phyloP scores from a whole-genome alignment of 1,140 invertebrate genomes.

The Thaumetopoea pityocampa region DNA sequence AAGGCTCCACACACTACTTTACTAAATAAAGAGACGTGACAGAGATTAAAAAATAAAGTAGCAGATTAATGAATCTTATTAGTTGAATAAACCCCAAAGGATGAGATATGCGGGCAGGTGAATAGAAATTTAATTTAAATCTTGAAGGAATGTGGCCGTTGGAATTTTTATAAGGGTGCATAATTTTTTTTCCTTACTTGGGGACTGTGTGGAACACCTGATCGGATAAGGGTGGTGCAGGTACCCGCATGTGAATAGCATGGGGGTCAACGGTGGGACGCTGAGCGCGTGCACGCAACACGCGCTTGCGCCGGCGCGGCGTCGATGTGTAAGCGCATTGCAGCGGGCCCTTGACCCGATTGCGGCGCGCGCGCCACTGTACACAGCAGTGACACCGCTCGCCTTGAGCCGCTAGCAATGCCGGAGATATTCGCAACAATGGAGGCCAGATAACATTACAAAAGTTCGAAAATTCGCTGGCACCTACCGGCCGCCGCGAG shows the following conservation, averaged over 20 bases:
- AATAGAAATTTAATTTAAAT: constrained; percentile 44
- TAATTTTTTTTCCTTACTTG: constrained; percentile 39
- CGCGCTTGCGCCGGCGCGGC: constrained; percentile 3
- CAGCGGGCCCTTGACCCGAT: constrained; percentile 67
- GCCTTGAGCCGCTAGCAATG: constrained; percentile 72
- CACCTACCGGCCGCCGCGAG: constrained; percentile 50
- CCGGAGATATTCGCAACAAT: constrained; percentile 75
- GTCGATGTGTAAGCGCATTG: constrained; percentile 38
- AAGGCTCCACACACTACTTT: constrained; percentile 3
- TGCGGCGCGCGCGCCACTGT: constrained; percentile 54
- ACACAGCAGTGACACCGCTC: constrained; percentile 73
- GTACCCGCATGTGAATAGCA: constrained; percentile 40
- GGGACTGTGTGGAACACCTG: constrained; percentile 48
- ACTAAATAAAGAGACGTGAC: no score
- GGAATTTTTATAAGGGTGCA: constrained; percentile 42
- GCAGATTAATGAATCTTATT: constrained; percentile 27
- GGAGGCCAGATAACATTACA: constrained; percentile 74
- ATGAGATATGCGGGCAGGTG: constrained; percentile 51
- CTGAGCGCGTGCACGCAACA: no score
- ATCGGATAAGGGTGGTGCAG: constrained; percentile 47
- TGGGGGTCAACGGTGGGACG: constrained; percentile 19
- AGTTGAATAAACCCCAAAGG: constrained; percentile 32
- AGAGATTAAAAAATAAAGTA: constrained; percentile 19
- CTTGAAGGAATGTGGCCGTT: constrained; percentile 38
- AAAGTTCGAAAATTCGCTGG: constrained; percentile 71